A percentile compares a stretch with the other conserved stretches of the same genome.
phyloP scores from a whole-genome alignment of 2,113 vertebrate species.

The Eptatretus burgeri region DNA sequence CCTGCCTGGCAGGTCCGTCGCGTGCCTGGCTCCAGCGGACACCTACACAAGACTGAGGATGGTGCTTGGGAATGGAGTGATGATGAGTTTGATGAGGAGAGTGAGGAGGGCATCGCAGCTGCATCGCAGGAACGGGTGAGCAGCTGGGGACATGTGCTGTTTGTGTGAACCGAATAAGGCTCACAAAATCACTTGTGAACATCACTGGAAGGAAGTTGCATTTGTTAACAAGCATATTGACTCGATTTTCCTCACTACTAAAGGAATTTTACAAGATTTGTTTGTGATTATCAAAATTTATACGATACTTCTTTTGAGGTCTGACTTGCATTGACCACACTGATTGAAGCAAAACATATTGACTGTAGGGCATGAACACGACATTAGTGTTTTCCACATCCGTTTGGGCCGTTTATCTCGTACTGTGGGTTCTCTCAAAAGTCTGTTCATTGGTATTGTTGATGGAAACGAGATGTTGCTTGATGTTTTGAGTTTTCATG shows the following conservation, averaged over 20 bases:
- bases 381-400: too few relatives aligned
- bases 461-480: too few relatives aligned
- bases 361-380: too few relatives aligned
- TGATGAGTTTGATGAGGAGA: conserved; percentile 72
- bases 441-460: too few relatives aligned
- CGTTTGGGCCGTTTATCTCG: too few relatives aligned
- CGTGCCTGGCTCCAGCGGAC: conserved; percentile 73
- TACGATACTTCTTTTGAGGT: too few relatives aligned
- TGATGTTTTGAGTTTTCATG: too few relatives aligned
- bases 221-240: too few relatives aligned
- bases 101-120: conserved; percentile 67
- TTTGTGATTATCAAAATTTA: background rate
- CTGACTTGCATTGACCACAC: too few relatives aligned
- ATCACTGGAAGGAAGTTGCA: background rate
- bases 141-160: background rate
- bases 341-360: too few relatives aligned
- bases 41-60: conserved; percentile 79
- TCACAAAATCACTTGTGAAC: background rate
- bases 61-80: conserved; percentile 96
- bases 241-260: background rate
- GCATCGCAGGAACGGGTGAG: conserved; percentile 63
- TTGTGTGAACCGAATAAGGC: background rate
- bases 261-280: background rate
- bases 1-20: conserved; percentile 36
- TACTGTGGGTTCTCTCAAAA: too few relatives aligned